A percentile compares a stretch with the other conserved stretches of the same genome.
Conservation (phyloP, 2,797 vertebrate species). For the Amazona ochrocephala region DNA sequence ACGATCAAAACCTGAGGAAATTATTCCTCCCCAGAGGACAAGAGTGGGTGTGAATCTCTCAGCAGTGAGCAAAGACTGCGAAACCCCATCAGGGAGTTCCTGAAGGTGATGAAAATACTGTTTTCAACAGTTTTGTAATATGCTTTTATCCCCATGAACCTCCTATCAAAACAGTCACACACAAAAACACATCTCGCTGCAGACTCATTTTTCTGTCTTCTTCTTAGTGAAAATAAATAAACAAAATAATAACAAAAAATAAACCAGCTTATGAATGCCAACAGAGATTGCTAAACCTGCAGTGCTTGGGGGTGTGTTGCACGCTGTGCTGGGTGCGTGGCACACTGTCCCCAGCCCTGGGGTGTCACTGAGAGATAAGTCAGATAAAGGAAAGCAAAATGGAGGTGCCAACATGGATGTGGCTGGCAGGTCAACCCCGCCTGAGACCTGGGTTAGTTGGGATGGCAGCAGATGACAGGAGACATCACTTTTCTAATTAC, state of each 20-base stretch:
- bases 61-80: background rate
- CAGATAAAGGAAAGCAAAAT: background rate
- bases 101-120: constrained; percentile 18
- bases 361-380: fast-evolving
- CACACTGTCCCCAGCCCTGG: background rate
- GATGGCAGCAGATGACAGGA: background rate
- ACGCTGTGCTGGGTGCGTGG: fast-evolving
- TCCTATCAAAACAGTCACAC: background rate
- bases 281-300: fast-evolving
- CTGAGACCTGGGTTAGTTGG: background rate
- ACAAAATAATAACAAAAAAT: background rate
- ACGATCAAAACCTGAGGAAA: background rate
- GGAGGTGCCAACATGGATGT: background rate
- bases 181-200: background rate
- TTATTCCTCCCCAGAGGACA: background rate
- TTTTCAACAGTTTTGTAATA: constrained; percentile 5
- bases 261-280: background rate
- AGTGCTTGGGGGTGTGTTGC: background rate
- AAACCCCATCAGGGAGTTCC: background rate
- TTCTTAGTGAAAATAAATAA: background rate
- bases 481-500: fast-evolving
- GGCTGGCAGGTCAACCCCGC: background rate
- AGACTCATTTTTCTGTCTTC: background rate
- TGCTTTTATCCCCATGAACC: background rate
- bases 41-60: background rate